Percentiles rank a stretch among this genome's conserved stretches.
Conservation (phyloP, 2,888 invertebrate species). For the Mythimna lalbum region DNA sequence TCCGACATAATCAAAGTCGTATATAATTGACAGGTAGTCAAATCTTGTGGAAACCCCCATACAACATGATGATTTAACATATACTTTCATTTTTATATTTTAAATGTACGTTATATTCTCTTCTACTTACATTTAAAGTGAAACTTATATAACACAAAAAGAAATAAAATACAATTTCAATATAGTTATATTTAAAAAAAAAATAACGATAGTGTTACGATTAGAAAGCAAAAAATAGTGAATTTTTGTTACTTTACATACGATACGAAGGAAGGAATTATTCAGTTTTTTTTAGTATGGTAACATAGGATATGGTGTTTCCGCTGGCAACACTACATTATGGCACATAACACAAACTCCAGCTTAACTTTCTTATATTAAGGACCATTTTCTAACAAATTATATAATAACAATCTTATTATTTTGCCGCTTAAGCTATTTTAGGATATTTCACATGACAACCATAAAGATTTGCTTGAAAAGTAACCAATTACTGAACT, state of each 20-base stretch:
- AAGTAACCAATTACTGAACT: constrained; percentile 9
- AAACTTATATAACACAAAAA: constrained; percentile 76
- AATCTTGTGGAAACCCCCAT: constrained; percentile 69
- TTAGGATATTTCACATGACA: constrained; percentile 5
- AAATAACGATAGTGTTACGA: constrained; percentile 81
- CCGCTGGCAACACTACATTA: constrained; percentile 87
- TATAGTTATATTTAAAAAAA: constrained; percentile 83
- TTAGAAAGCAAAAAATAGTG: constrained; percentile 86
- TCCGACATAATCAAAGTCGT: constrained; percentile 44
- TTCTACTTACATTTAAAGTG: constrained; percentile 86
- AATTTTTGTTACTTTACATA: constrained; percentile 82
- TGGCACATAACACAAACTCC: constrained; percentile 87
- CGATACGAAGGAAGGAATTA: constrained; percentile 80
- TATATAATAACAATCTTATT: constrained; percentile 66
- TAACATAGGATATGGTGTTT: constrained; percentile 88
- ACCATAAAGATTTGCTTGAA: constrained; percentile 6
- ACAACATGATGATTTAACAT: constrained; percentile 71
- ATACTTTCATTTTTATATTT: constrained; percentile 72
- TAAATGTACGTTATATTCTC: constrained; percentile 80
- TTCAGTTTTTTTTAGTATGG: constrained; percentile 82
- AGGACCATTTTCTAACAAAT: constrained; percentile 81
- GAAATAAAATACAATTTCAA: constrained; percentile 78
- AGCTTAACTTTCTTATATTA: constrained; percentile 86
- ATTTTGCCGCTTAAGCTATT: constrained; percentile 56
- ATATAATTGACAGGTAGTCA: constrained; percentile 55